Base-by-base conservation (phyloP, 2,888 invertebrate genomes). In the Tiphia femorata region DNA sequence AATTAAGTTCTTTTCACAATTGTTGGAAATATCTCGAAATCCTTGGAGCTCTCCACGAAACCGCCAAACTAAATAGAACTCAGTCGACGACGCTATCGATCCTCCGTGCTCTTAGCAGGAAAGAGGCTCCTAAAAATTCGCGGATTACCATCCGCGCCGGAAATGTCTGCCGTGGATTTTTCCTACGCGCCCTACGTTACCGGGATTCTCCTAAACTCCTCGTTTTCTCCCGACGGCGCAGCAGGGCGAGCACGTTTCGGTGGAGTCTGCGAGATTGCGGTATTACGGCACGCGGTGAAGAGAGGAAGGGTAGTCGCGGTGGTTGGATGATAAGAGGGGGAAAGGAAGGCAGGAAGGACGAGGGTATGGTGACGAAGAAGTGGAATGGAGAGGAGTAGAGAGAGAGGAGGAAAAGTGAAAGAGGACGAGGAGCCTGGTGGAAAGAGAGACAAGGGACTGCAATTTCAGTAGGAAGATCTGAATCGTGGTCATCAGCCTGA, bases 401-500 rank as follows among this genome's bases (percentile, higher is more conserved):
- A 2, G 46, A 10, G 3, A 7, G 20, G 33, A 17, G 3, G 14
- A 21, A 20, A 10, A 44, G 10, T 23, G 23, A 42, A 14, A 16
- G 20, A 14, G 1, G 5, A 17, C 7, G 27, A 23, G 12, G n/a
- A n/a, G n/a, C n/a, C n/a, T n/a, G n/a, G n/a, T n/a, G n/a, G n/a
- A 43, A 51, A 41, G 50, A 50, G 43, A 61, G 17, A 30, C 29
- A 33, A 38, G 46, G 44, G 33, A 52, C 40, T 42, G 47, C 56
- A 50, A 53, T 57, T 61, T 59, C 49, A 60, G 60, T 48, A 30
- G 54, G 38, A 33, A 35, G 54, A 54, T 59, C 43, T 38, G 44
- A 49, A 48, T 59, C 49, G 59, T 41, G 50, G 44, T 38, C 47
- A 44, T 54, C 40, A 48, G 35, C 49, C 50, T 54, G 58, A 61